Conservation (phyloP, 1,140 invertebrate genomes). For the Drosophila tristis region DNA sequence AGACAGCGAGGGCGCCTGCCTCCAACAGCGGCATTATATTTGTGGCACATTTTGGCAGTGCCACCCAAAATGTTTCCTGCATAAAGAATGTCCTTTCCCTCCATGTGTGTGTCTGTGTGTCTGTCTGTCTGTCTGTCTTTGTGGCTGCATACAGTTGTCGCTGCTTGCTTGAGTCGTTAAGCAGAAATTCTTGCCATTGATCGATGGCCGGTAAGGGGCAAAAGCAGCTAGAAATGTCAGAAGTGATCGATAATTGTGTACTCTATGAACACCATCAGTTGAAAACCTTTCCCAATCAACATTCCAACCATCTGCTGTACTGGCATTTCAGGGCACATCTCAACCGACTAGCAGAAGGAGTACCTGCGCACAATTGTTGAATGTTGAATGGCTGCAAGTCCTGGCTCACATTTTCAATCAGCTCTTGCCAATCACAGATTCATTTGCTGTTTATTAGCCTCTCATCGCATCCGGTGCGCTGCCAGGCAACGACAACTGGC, state of each 20-base stretch:
- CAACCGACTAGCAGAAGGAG: no score
- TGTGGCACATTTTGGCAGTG: conserved; percentile 59
- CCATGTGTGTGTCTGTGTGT: neutral
- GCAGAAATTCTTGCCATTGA: conserved; percentile 33
- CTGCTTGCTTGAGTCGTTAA: conserved; percentile 36
- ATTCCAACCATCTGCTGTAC: no score
- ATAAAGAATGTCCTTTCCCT: conserved; percentile 14
- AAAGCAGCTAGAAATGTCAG: neutral
- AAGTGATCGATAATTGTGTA: no score
- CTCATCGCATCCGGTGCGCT: neutral
- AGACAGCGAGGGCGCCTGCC: conserved; percentile 35
- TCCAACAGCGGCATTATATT: conserved; percentile 31
- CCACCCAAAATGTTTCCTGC: conserved; percentile 23
- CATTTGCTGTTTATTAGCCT: neutral
- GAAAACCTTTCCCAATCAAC: no score
- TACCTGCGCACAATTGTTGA: no score
- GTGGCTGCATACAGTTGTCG: neutral
- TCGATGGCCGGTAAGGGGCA: conserved; percentile 17
- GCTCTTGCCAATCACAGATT: conserved; percentile 31
- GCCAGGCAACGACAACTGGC: conserved; percentile 38
- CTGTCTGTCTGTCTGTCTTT: neutral
- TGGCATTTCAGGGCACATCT: no score
- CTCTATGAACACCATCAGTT: no score
- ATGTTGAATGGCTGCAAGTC: neutral
- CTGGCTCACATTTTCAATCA: neutral